Percentiles rank a stretch among this genome's conserved stretches.
phyloP scores from a whole-genome alignment of 2,888 invertebrate genomes.

The Metopia argyrocephala region DNA sequence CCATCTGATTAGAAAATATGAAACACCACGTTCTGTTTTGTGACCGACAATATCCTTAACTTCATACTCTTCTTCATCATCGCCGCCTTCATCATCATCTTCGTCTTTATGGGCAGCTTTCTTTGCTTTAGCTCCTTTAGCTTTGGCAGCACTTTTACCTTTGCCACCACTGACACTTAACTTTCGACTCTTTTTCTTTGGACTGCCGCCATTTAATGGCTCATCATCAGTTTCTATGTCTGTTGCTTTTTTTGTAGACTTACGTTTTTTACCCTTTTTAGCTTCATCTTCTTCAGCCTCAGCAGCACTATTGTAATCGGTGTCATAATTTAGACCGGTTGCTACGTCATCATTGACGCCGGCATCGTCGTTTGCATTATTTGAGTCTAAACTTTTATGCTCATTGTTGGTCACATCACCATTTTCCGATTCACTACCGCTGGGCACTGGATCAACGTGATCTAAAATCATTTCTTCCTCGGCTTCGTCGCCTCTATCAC shows the following conservation, averaged over 20 bases:
- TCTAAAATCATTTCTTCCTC: slow-evolving; percentile 59
- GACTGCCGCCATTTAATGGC: slow-evolving; percentile 61
- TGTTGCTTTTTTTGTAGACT: slow-evolving; percentile 58
- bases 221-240: slow-evolving; percentile 62
- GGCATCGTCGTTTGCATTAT: slow-evolving; percentile 67
- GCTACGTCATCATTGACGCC: slow-evolving; percentile 58
- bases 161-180: slow-evolving; percentile 63
- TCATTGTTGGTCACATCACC: slow-evolving; percentile 68
- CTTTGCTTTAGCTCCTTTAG: slow-evolving; percentile 73
- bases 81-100: slow-evolving; percentile 68
- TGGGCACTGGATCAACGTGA: slow-evolving; percentile 61
- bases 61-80: slow-evolving; percentile 73
- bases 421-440: slow-evolving; percentile 69
- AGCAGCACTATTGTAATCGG: slow-evolving; percentile 60
- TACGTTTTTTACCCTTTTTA: slow-evolving; percentile 68
- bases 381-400: slow-evolving; percentile 66
- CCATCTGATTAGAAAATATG: slow-evolving; percentile 87
- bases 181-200: slow-evolving; percentile 63
- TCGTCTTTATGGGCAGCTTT: slow-evolving; percentile 67
- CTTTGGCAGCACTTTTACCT: slow-evolving; percentile 66
- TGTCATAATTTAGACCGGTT: slow-evolving; percentile 55
- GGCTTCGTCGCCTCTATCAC: slow-evolving; percentile 55
- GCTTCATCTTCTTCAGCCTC: slow-evolving; percentile 54
- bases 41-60: slow-evolving; percentile 86
- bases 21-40: slow-evolving; percentile 83